Evolutionary conservation across 2,797 vertebrate genomes (phyloP), one percentile per base, ranked within the genome.

Genomic region (Acrocephalus scirpaceus): DNA sequence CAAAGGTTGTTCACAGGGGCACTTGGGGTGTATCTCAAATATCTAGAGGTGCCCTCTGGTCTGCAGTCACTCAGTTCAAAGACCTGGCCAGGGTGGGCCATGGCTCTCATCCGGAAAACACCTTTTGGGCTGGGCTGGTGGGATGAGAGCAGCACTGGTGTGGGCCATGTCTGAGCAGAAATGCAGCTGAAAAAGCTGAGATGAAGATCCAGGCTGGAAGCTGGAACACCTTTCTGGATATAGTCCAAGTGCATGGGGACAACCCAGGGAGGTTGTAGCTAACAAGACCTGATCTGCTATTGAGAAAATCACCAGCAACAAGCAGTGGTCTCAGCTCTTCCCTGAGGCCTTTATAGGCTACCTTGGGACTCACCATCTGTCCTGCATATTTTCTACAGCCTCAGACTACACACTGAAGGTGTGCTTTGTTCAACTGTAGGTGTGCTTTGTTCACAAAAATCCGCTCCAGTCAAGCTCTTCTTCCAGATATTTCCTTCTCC

Each of bases 241-340:
- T 13, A 32, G 38, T 47, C 56, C 54, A 75, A 69, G 32, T 27
- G 34, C 51, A 25, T 30, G 27, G 60, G 30, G 42, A 30, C 45
- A 72, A 2, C 32, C 16, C 9, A 14, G 29, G 54, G 25, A 34
- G n/a, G 42, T 7, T 0, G 0, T 11, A 60, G 11, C n/a, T 40
- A 57, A 13, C 23, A 34, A 74, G n/a, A 57, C 42, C 18, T 27
- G 27, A 58, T 29, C 32, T 0, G 2, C 25, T 48, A 6, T 34
- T 48, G 47, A 53, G 57, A 67, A 94, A 47, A 71, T 22, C 58
- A 15, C 25, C 47, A 65, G 34, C 25, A 88, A 15, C 5, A 76
- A 72, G 58, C 60, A 54, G 23, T 20, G 44, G 12, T 26, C 67
- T 50, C 53, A 69, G 29, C 38, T 72, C 22, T 53, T 69, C 26